These are phyloP conservation scores for Lichenostomus cassidix DNA, from an alignment of 2,113 vertebrate genomes.

Conservation along the genomic window DNA sequence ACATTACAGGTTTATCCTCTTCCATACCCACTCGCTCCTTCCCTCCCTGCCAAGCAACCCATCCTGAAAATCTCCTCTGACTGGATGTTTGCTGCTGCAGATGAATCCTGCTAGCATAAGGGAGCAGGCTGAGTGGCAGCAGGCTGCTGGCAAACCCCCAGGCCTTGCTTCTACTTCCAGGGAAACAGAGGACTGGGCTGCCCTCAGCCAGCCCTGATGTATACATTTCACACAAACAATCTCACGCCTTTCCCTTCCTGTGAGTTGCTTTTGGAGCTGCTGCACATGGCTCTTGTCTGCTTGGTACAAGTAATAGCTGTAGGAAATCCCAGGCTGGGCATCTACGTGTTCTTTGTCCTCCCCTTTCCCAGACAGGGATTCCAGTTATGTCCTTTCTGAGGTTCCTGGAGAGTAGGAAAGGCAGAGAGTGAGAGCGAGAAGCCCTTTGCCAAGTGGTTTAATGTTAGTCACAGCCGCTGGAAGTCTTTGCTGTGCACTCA, in stretches of 20 bases:
- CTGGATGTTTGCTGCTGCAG: neutral
- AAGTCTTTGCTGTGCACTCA: conserved; percentile 2
- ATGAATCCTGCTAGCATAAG: accelerated
- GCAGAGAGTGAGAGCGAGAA: neutral
- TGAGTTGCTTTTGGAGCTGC: neutral
- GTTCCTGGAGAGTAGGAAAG: neutral
- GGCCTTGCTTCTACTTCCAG: neutral
- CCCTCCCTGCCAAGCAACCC: neutral
- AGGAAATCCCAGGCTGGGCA: neutral
- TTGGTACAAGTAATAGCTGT: neutral
- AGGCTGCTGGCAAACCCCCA: neutral
- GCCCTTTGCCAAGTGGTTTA: neutral
- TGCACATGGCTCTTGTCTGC: neutral
- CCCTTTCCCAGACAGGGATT: neutral
- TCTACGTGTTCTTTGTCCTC: neutral
- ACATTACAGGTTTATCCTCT: neutral
- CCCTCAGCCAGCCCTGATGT: neutral
- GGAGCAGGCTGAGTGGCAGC: neutral
- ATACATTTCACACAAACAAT: conserved; percentile 1
- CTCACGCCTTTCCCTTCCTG: conserved; percentile 29
- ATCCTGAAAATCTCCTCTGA: conserved; percentile 3
- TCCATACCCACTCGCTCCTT: neutral
- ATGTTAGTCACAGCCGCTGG: neutral
- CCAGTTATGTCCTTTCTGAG: neutral
- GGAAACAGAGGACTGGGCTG: neutral